Conservation (phyloP, 92 coral and sea anemone genomes). For the Parazoanthus swiftii region DNA sequence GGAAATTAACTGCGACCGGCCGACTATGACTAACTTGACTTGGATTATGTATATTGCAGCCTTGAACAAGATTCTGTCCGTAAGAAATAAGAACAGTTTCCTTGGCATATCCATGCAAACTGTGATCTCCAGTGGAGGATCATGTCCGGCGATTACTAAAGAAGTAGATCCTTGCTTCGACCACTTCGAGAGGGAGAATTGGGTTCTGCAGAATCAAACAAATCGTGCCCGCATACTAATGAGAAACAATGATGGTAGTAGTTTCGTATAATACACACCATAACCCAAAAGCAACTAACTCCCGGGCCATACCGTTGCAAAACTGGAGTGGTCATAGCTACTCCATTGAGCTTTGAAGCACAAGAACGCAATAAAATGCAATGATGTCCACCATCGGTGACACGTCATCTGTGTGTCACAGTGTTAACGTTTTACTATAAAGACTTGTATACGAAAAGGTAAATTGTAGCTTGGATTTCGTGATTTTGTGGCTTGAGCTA, state of each 20-base stretch:
- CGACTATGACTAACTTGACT: not conserved
- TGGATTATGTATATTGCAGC: conserved; percentile 33
- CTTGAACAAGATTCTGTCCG: conserved; percentile 28
- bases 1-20: no score
- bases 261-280: conserved; percentile 10
- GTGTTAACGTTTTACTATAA: no score
- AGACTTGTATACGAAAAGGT: no score
- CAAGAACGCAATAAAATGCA: conserved; percentile 42
- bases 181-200: conserved; percentile 38
- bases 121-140: conserved; percentile 37
- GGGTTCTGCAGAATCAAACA: conserved; percentile 9
- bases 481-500: no score
- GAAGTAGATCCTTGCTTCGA: conserved; percentile 38
- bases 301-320: conserved; percentile 24
- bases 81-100: not conserved
- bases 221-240: conserved; percentile 13
- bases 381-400: not conserved
- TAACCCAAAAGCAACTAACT: not conserved
- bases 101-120: conserved; percentile 39
- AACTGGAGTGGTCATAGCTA: conserved; percentile 11
- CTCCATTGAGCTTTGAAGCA: conserved; percentile 27
- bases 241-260: not conserved
- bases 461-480: no score
- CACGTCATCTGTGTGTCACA: no score
- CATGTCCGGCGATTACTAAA: conserved; percentile 42